These are phyloP conservation scores for Scaptomyza graminum DNA, from an alignment of 1,140 invertebrate genomes.

Conservation along the genomic window DNA sequence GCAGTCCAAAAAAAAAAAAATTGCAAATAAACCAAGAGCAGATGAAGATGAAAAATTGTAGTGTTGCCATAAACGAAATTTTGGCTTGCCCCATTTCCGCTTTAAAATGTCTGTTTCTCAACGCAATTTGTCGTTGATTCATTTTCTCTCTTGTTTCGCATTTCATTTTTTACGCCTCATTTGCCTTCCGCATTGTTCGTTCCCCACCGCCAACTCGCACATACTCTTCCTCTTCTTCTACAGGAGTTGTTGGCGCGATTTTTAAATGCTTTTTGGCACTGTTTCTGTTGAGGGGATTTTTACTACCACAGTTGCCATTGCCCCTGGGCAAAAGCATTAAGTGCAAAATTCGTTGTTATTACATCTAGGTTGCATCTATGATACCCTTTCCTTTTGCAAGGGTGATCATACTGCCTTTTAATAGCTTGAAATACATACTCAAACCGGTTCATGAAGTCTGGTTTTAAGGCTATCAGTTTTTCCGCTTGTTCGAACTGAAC, in stretches of 20 bases:
- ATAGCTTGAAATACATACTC: background rate
- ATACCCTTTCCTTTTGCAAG: background rate
- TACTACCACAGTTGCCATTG: slow-evolving; percentile 24
- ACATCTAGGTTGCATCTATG: slow-evolving; percentile 5
- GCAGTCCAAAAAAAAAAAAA: too few species aligned
- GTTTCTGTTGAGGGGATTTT: slow-evolving; percentile 13
- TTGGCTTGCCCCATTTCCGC: slow-evolving; percentile 68
- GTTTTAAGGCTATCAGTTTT: too few species aligned
- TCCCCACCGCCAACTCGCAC: too few species aligned
- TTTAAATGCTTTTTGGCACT: slow-evolving; percentile 60
- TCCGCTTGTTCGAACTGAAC: too few species aligned
- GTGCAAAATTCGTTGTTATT: background rate
- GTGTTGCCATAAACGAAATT: slow-evolving; percentile 70
- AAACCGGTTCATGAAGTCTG: background rate
- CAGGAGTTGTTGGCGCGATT: background rate
- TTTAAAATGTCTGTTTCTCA: slow-evolving; percentile 62
- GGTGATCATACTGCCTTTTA: background rate
- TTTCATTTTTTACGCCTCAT: slow-evolving; percentile 8
- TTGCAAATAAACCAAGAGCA: slow-evolving; percentile 39
- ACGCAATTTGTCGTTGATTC: slow-evolving; percentile 79
- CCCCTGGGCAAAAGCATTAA: slow-evolving; percentile 48
- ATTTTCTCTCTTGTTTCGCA: slow-evolving; percentile 36
- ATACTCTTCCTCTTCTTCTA: background rate
- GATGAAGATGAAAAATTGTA: slow-evolving; percentile 34
- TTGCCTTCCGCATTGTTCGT: slow-evolving; percentile 18